Evolutionary conservation across 2,797 vertebrate species (phyloP), one percentile per base, ranked within the genome.

Genomic region (Chloroceryle amazona): DNA sequence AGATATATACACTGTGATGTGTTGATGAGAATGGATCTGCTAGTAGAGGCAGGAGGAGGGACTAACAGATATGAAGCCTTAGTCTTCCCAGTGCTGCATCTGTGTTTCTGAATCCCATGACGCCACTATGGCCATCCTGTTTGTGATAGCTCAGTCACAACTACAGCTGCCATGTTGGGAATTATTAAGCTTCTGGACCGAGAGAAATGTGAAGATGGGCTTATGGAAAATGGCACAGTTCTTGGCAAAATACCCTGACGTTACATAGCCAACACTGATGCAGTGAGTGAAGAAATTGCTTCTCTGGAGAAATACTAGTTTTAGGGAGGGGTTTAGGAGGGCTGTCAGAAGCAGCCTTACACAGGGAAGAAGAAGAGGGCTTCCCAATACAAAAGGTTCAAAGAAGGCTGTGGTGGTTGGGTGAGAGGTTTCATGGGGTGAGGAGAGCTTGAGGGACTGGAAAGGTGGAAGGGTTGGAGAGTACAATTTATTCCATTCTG

Each of bases 251-350:
- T 61, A 61, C 57, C 16, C 71, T 73, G 78, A 73, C 71, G 63
- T 93, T 93, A 91, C 92, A 70, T 82, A 93, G 72, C 52, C 79
- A 74, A 8, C 0, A 0, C 17, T 80, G 65, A 35, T 71, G 80
- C 54, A 60, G 72, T 49, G 78, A 91, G 49, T 49, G 33, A 93
- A 94, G 81, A 86, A 60, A 88, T 57, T 75, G 80, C 46, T 79
- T 91, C 85, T 83, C n/a, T 79, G 71, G 83, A 94, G 86, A 92
- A 95, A 92, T 46, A 70, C 11, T 71, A 86, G 41, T 55, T 82
- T 82, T 70, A 87, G 85, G 71, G 86, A 95, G 73, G 73, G 23
- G 37, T 73, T 74, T 66, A 52, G 68, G 54, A 94, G 58, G n/a
- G 22, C 37, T 42, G 26, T 76, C 57, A 9, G 3, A 74, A 85